These are phyloP conservation scores for Rhinichthys osculus DNA, from an alignment of 2,797 vertebrate species.

Conservation along the genomic window DNA sequence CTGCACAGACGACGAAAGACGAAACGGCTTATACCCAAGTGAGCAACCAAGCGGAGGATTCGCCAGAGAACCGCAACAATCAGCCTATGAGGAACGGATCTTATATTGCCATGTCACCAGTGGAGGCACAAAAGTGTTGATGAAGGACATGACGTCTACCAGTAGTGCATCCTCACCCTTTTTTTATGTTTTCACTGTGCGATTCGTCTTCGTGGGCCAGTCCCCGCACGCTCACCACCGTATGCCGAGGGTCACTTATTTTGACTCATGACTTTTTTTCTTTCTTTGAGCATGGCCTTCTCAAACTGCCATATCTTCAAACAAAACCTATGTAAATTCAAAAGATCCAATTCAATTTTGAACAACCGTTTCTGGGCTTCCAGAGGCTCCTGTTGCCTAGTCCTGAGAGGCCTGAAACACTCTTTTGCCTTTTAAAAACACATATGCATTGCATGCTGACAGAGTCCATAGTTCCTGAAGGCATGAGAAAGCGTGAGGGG, in stretches of 20 bases:
- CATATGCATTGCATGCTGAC: conserved; percentile 57
- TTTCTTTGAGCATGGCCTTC: conserved; percentile 71
- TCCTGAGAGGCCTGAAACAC: conserved; percentile 53
- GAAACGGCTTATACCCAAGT: conserved; percentile 84
- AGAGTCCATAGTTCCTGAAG: conserved; percentile 37
- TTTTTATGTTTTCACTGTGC: conserved; percentile 57
- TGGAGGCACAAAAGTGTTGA: conserved; percentile 84
- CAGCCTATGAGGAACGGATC: conserved; percentile 80
- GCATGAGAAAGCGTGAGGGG: conserved; percentile 2
- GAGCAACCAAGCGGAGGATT: conserved; percentile 80
- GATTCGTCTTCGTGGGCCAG: conserved; percentile 56
- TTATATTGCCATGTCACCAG: conserved; percentile 85
- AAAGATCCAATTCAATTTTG: conserved; percentile 43
- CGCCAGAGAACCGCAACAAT: conserved; percentile 68
- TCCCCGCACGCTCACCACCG: conserved; percentile 61
- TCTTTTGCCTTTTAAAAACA: conserved; percentile 59
- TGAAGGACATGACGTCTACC: conserved; percentile 58
- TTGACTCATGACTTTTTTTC: conserved; percentile 61
- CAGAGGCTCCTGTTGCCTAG: conserved; percentile 44
- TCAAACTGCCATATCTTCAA: conserved; percentile 63
- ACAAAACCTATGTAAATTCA: conserved; percentile 25
- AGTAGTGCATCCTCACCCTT: conserved; percentile 1
- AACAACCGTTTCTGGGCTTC: conserved; percentile 40
- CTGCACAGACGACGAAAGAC: conserved; percentile 78
- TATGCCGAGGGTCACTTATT: conserved; percentile 68